Conservation (phyloP, 64 coral and sea anemone genomes). For the Stichodactyla mertensii region DNA sequence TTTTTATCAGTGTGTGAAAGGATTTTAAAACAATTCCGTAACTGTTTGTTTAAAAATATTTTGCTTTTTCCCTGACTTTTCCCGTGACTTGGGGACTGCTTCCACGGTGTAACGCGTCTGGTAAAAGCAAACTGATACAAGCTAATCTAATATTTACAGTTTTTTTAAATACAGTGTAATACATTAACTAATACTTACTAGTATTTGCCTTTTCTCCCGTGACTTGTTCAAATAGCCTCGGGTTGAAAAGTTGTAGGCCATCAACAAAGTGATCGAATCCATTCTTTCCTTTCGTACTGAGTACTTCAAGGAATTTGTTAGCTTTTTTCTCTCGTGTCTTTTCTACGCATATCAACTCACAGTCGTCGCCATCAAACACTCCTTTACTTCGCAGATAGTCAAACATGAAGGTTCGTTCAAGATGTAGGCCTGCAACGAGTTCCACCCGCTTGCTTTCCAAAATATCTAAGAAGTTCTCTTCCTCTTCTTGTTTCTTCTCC, state of each 20-base stretch:
- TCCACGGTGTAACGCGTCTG: background rate
- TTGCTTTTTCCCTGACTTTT: background rate
- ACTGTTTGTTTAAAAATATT: background rate
- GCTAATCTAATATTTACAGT: background rate
- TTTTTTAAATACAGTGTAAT: background rate
- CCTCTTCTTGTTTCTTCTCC: background rate
- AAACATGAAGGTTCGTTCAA: constrained; percentile 87
- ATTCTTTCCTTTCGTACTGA: constrained; percentile 69
- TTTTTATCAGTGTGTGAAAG: background rate
- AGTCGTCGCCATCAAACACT: constrained; percentile 69
- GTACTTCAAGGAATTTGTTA: constrained; percentile 84
- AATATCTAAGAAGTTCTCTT: constrained; percentile 30
- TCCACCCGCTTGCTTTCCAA: constrained; percentile 86
- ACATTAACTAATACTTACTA: constrained; percentile 49
- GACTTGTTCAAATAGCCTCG: constrained; percentile 69
- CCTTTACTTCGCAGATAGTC: constrained; percentile 90
- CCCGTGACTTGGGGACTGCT: background rate
- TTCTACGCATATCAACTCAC: constrained; percentile 67
- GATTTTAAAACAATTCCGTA: background rate
- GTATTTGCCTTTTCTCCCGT: constrained; percentile 82
- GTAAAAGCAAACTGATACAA: too few relatives aligned
- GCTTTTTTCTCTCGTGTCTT: constrained; percentile 72
- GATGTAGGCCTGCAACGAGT: constrained; percentile 70
- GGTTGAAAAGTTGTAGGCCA: constrained; percentile 82
- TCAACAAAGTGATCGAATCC: constrained; percentile 82